Base-by-base conservation (phyloP, 1,140 invertebrate species). In the Diabrotica undecimpunctata region DNA sequence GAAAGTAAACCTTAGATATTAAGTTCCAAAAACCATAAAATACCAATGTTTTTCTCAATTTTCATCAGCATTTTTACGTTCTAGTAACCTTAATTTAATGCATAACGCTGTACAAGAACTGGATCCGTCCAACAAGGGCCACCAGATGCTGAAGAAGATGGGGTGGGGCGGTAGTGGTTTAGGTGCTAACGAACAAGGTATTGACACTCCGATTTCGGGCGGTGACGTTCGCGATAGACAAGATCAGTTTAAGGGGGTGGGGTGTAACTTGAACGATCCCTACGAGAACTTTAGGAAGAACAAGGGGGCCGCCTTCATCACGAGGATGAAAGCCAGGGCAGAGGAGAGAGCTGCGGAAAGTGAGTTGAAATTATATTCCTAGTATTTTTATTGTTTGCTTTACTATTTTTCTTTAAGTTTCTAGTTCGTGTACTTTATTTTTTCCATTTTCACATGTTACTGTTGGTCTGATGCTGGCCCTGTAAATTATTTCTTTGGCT, bases 231-330 rank as follows among this genome's bases (percentile, higher is more conserved):
- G 95, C n/a, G 95, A 97, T 76, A 84, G 87, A 67, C 87, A 87
- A 64, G 95, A 97, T 79, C 90, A 93, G 81, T 97, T 95, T 78
- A 96, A 94, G 85, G 94, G 95, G 68, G 87, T 97, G 54, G 96
- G 95, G 51, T 87, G 93, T 63, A 94, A 90, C 77, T 81, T 95
- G 64, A 93, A 93, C 75, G 95, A 97, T 83, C 96, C 96, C 0
- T 99, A 96, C 78, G 96, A 98, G 81, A 95, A 94, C 77, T 98
- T 97, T 81, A 86, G 96, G 63, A 98, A 98, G 81, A 96, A 91
- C 77, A 97, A 97, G 82, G 94, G 94, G 56, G 93, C 95, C 74
- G 94, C 94, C 54, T 98, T 97, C 82, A 97, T 97, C 62, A 94
- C 93, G 62, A 84, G 95, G 74, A 98, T 98, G 95, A 94, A 94